Evolutionary conservation across 1,140 invertebrate genomes (phyloP).

Genomic region (Sarcophaga peregrina): DNA sequence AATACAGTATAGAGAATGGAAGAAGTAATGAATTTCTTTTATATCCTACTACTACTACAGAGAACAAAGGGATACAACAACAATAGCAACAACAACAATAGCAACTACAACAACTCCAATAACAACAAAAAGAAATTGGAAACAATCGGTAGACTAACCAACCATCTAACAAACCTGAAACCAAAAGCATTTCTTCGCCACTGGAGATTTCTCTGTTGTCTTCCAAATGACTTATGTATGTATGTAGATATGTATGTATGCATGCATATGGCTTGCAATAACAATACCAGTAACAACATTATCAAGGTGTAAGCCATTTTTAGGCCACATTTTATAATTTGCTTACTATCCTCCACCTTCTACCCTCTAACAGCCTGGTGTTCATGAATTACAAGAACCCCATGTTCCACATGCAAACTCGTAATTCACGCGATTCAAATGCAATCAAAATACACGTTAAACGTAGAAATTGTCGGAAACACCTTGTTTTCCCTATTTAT

Average conservation of each 20-base stretch:
- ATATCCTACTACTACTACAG: no score
- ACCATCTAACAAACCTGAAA: no score
- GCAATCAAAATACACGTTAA: slow-evolving; percentile 24
- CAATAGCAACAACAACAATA: neutral
- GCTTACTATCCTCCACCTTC: neutral
- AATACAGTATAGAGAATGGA: no score
- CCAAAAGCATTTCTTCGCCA: neutral
- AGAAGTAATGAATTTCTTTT: no score
- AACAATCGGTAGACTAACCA: slow-evolving; percentile 3
- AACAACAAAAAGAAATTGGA: neutral
- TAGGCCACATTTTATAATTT: neutral
- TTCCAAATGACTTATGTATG: neutral
- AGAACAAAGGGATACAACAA: no score
- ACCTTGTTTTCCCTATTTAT: neutral
- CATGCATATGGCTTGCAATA: neutral
- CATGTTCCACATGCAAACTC: neutral
- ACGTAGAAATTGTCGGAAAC: slow-evolving; percentile 17
- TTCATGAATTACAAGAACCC: neutral
- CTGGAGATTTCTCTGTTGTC: neutral
- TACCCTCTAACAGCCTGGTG: neutral
- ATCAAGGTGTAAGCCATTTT: slow-evolving; percentile 20
- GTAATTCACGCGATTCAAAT: slow-evolving; percentile 19
- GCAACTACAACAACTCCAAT: neutral
- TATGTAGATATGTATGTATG: no score
- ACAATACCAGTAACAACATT: neutral